Evolutionary conservation across 2,113 vertebrate genomes (phyloP), one percentile per base, ranked within the genome.

Genomic region (Orientallactaga bullata): DNA sequence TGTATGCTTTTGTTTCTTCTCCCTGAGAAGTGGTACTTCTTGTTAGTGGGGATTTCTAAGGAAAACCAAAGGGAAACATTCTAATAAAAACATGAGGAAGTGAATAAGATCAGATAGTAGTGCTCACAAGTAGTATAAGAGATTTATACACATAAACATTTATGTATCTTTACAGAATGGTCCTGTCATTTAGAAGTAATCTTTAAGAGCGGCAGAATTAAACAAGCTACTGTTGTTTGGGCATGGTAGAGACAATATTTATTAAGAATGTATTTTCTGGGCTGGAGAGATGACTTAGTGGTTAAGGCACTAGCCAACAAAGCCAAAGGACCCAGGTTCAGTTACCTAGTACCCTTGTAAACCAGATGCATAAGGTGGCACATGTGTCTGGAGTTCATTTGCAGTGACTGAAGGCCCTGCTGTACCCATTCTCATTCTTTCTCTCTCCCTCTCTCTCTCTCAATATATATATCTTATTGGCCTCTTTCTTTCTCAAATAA

Each of bases 51-150:
- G 39, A 28, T 55, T 55, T 28, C 21, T 72, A n/a, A 78, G 78
- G 28, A 72, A 91, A 93, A 32, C 42, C 61, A 42, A 68, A 93
- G 37, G 32, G 4, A 93, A 81, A 60, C 3, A 61, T 47, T 89
- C 32, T 78, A 66, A 83, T 60, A 80, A 76, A 85, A 84, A 8
- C 42, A 85, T 55, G 4, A 0, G 18, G 28, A 93, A 84, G 13
- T 69, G 4, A 74, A 72, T 74, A 77, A 10, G 16, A 39, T 73
- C 28, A 42, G 37, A 72, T 2, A 78, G 47, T 81, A 82, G 37
- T 68, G 13, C 32, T 82, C 21, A 91, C 84, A 90, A 15, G 17
- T 21, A 85, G 35, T 63, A 30, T 63, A 88, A 65, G 21, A 90
- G 90, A 91, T 82, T 21, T 77, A 73, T 72, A 2, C 51, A 30